These are phyloP conservation scores for Pseudomugil gertrudae DNA, from an alignment of 2,797 vertebrate species.

Conservation along the genomic window DNA sequence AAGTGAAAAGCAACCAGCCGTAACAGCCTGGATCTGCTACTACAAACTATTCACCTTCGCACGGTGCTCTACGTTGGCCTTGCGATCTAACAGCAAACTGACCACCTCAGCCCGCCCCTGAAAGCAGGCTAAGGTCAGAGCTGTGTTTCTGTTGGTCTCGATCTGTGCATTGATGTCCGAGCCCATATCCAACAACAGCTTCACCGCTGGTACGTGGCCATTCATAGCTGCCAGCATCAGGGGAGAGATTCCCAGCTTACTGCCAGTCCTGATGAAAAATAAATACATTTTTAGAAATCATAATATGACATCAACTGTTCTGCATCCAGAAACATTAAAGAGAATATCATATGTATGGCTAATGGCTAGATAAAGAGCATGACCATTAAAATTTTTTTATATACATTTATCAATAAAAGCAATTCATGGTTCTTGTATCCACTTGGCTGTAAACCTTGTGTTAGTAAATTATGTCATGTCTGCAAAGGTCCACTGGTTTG, in stretches of 20 bases:
- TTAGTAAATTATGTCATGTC: not conserved
- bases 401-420: not conserved
- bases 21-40: not conserved
- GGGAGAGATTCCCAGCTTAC: conserved; percentile 97
- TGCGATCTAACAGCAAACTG: conserved; percentile 95
- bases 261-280: conserved; percentile 88
- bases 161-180: conserved; percentile 99
- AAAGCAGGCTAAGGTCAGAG: conserved; percentile 96
- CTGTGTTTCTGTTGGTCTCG: conserved; percentile 98
- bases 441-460: not conserved
- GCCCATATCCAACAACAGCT: conserved; percentile 97
- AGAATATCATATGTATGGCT: not conserved
- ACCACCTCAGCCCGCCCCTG: conserved; percentile 98
- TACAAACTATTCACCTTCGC: conserved; percentile 86
- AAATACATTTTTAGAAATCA: not conserved
- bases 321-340: not conserved
- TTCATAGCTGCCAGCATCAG: conserved; percentile 99
- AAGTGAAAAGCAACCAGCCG: not conserved
- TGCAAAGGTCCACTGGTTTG: not conserved
- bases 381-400: too few species aligned
- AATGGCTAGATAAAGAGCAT: not conserved
- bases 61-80: conserved; percentile 97
- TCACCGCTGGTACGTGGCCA: conserved; percentile 96
- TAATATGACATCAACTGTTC: not conserved
- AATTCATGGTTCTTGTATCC: not conserved